phyloP scores from a whole-genome alignment of 2,888 invertebrate species.

The Ophioninae sp. region DNA sequence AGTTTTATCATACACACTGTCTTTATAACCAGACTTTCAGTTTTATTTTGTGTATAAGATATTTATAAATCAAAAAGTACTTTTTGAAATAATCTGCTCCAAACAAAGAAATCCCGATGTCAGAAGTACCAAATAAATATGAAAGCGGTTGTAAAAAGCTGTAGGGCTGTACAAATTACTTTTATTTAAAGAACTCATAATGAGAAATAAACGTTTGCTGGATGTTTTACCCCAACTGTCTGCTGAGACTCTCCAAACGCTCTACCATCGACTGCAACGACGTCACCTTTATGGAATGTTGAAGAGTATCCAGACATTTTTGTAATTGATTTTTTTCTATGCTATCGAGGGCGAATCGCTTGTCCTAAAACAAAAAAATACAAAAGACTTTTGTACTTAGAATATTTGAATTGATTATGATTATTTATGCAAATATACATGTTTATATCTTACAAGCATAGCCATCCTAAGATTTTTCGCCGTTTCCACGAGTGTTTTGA shows the following conservation, averaged over 20 bases:
- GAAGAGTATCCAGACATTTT: constrained; percentile 94
- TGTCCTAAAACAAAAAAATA: constrained; percentile 85
- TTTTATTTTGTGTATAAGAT: no score
- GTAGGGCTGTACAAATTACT: not conserved
- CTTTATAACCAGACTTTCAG: no score
- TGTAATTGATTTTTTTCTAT: constrained; percentile 93
- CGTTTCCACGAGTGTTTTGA: constrained; percentile 91
- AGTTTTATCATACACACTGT: no score
- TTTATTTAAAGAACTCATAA: not conserved
- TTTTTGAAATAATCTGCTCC: no score
- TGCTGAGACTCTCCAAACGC: constrained; percentile 93
- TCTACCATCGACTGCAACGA: constrained; percentile 96
- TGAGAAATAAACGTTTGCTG: constrained; percentile 7
- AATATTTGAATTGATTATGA: not conserved
- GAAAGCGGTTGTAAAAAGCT: not conserved
- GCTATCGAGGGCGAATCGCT: constrained; percentile 93
- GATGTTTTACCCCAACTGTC: constrained; percentile 89
- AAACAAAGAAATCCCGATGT: not conserved
- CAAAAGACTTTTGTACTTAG: not conserved
- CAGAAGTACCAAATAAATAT: not conserved
- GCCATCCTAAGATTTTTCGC: constrained; percentile 94
- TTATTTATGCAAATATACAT: not conserved
- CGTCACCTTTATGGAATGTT: constrained; percentile 96
- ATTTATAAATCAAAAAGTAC: no score
- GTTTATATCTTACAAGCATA: constrained; percentile 85